phyloP scores from a whole-genome alignment of 92 coral and sea anemone species.

The Palythoa grandiflora region DNA sequence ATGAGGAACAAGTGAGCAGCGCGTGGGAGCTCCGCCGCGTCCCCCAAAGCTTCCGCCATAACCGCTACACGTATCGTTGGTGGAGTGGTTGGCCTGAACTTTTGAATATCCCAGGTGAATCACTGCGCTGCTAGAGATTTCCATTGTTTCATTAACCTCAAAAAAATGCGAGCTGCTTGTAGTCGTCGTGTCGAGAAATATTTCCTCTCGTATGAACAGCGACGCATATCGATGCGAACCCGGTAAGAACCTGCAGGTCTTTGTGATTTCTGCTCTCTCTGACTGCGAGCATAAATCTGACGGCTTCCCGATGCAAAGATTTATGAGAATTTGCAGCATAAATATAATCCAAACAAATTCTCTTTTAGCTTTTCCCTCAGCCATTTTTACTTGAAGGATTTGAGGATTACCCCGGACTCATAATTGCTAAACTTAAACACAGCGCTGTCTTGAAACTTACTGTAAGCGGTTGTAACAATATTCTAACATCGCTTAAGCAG shows the following conservation, averaged over 20 bases:
- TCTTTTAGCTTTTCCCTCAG: not conserved
- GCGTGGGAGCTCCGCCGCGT: slow-evolving; percentile 76
- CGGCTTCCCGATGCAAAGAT: slow-evolving; percentile 19
- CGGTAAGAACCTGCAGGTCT: slow-evolving; percentile 22
- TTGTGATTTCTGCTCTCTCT: not conserved
- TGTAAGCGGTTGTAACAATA: not conserved
- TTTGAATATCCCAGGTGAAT: slow-evolving; percentile 61
- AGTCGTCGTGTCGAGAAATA: slow-evolving; percentile 70
- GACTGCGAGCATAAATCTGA: slow-evolving; percentile 2
- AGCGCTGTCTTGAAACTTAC: not conserved
- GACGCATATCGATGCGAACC: not conserved
- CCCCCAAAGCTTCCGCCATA: slow-evolving; percentile 87
- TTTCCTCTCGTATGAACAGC: slow-evolving; percentile 54
- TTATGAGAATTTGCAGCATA: not conserved
- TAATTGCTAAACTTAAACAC: not conserved
- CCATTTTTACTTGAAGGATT: not conserved
- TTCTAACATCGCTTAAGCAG: not conserved
- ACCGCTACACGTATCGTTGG: slow-evolving; percentile 12
- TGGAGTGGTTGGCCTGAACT: not conserved
- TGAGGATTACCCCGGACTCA: not conserved
- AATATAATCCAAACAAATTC: not conserved
- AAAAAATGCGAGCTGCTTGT: slow-evolving; percentile 60
- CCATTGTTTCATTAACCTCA: slow-evolving; percentile 71
- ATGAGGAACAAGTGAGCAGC: slow-evolving; percentile 52
- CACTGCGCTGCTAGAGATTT: slow-evolving; percentile 54